Conservation (phyloP, 2,888 invertebrate genomes). For the Nemurella pictetii region DNA sequence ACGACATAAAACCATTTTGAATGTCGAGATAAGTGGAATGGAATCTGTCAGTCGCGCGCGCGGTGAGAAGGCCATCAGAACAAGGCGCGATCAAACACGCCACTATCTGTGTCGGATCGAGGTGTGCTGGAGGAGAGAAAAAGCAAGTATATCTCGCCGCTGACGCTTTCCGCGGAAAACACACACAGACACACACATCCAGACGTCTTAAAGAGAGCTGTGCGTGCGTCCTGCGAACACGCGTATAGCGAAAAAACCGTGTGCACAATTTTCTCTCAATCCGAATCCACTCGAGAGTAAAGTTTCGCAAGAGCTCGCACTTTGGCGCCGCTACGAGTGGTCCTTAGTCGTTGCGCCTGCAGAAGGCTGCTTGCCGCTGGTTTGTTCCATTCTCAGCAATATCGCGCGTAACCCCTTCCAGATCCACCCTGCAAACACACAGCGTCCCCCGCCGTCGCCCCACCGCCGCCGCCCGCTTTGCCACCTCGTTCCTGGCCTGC, state of each 20-base stretch:
- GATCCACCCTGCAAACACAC: not conserved
- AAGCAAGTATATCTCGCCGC: too few species aligned
- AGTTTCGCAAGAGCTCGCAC: conserved; percentile 14
- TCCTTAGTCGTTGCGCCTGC: not conserved
- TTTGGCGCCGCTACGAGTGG: not conserved
- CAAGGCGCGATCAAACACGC: conserved; percentile 10
- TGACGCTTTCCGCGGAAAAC: too few species aligned
- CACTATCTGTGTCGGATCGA: not conserved
- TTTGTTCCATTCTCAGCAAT: not conserved
- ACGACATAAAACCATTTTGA: conserved; percentile 20
- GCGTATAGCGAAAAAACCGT: not conserved
- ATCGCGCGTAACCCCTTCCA: not conserved
- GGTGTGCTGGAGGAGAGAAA: not conserved
- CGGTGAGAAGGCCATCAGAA: not conserved
- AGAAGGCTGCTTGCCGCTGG: not conserved
- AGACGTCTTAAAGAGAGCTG: not conserved
- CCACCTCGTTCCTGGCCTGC: not conserved
- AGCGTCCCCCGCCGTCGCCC: not conserved
- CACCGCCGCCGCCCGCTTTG: not conserved
- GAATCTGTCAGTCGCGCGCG: conserved; percentile 5
- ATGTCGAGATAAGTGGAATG: conserved; percentile 23
- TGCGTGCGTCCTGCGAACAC: not conserved
- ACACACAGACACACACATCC: too few species aligned
- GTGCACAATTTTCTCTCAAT: conserved; percentile 8
- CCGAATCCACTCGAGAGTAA: not conserved